Base-by-base conservation (phyloP, 2,888 invertebrate species). In the Drosophila mulleri region DNA sequence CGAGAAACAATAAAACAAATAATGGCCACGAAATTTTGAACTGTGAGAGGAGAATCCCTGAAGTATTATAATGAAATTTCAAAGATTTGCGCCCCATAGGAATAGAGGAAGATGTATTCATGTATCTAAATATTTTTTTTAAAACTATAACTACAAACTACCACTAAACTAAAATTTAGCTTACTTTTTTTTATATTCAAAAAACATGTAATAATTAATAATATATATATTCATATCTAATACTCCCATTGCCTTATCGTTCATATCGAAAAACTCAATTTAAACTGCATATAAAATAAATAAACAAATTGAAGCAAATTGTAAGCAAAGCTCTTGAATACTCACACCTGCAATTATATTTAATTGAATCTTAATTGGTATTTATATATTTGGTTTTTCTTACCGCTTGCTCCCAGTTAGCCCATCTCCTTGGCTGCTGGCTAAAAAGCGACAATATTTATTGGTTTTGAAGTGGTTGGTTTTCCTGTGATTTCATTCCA, bases 1-100 rank as follows among this genome's bases (percentile, higher is more conserved):
- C 2, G 39, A 12, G 32, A 44, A 47, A 53, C 59, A 47, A 58
- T 37, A 53, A 20, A 41, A 32, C 44, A 68, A 45, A 9, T 23
- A 14, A 16, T 12, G 54, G 7, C 2, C 0, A 59, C 42, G 29
- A 9, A 1, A 8, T 8, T 29, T 29, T 29, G 29, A 0, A 8
- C 2, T 1, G 29, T 6, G 26, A 6, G 7, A 26, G 26, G 1
- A 42, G 16, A 45, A 60, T 37, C 32, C 26, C 39, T 66, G 7
- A 4, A 32, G 0, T 6, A 12, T 42, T 18, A 11, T 5, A 11
- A 29, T 8, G 8, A 29, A 29, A 41, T 9, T n/a, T 41, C 3
- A 41, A 9, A 41, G 8, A n/a, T 41, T n/a, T n/a, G 9, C n/a
- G 8, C 3, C 8, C 7, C 2, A 41, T 8, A 1, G 39, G 7